Evolutionary conservation across 1,140 invertebrate species (phyloP).

Genomic region (Zaprionus davidi): DNA sequence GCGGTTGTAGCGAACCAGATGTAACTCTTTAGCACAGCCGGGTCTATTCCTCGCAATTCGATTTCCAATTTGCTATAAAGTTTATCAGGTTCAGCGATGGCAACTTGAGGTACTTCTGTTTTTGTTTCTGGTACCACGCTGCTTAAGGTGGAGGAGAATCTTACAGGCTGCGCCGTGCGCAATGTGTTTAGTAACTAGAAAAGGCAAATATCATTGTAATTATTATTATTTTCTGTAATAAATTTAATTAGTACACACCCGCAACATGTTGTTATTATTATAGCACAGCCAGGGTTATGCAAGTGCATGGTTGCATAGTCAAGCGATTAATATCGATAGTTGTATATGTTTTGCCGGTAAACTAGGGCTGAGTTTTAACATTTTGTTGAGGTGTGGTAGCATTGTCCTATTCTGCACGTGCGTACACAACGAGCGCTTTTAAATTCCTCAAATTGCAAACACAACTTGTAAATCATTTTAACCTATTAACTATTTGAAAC

Average conservation of each 20-base stretch:
- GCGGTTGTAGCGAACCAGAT: constrained; percentile 92
- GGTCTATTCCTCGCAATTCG: constrained; percentile 94
- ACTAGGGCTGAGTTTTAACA: neutral
- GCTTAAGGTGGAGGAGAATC: constrained; percentile 50
- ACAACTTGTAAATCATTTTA: neutral
- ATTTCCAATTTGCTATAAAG: constrained; percentile 93
- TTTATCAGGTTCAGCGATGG: constrained; percentile 86
- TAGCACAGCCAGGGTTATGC: constrained; percentile 64
- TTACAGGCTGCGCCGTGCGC: constrained; percentile 41
- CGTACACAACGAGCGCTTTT: constrained; percentile 13
- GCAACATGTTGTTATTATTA: constrained; percentile 62
- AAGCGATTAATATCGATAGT: constrained; percentile 16
- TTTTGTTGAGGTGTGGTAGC: constrained; percentile 14
- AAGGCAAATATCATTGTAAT: too few relatives aligned
- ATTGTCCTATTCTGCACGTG: constrained; percentile 38
- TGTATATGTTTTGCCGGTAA: neutral
- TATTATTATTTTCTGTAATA: constrained; percentile 37
- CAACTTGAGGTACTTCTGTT: constrained; percentile 8
- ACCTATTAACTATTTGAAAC: neutral
- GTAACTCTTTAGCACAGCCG: constrained; percentile 94
- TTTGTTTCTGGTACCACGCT: constrained; percentile 10
- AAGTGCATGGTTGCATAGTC: constrained; percentile 41
- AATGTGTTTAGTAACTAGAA: constrained; percentile 44
- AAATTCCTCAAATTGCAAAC: constrained; percentile 3
- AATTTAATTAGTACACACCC: constrained; percentile 41